A percentile compares a stretch with the other conserved stretches of the same genome.
Evolutionary conservation across 2,888 invertebrate genomes (phyloP).

Genomic region (Tillus elongatus): DNA sequence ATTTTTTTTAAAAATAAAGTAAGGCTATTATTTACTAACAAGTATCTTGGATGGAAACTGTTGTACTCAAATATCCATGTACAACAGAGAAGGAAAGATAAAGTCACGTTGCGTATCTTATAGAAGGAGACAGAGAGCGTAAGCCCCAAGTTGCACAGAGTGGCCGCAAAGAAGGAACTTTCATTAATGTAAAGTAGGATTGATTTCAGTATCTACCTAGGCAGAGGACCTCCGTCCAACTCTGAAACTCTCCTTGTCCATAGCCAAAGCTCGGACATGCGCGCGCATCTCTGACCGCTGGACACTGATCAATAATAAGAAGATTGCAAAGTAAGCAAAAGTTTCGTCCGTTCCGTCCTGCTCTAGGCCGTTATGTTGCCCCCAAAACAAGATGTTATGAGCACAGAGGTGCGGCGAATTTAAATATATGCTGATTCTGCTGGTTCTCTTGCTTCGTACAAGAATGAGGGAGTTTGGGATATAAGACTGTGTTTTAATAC

Average conservation of each 20-base stretch:
- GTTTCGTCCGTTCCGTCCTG: constrained; percentile 31
- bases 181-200: constrained; percentile 35
- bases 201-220: constrained; percentile 28
- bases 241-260: not conserved
- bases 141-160: not conserved
- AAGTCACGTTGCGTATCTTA: no score
- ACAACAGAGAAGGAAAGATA: constrained; percentile 3
- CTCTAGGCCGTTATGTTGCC: no score
- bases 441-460: no score
- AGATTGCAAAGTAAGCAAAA: constrained; percentile 46
- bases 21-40: no score
- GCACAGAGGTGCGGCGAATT: no score
- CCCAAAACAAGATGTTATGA: no score
- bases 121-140: not conserved
- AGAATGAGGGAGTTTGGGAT: no score
- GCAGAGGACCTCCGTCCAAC: not conserved
- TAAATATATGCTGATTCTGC: no score
- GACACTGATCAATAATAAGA: constrained; percentile 47
- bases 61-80: no score
- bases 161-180: constrained; percentile 28
- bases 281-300: constrained; percentile 44
- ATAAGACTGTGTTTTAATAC: no score
- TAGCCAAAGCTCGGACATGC: constrained; percentile 35
- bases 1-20: no score
- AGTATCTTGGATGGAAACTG: no score